Evolutionary conservation across 2,113 vertebrate species (phyloP).

Genomic region (Corythaeola cristata): DNA sequence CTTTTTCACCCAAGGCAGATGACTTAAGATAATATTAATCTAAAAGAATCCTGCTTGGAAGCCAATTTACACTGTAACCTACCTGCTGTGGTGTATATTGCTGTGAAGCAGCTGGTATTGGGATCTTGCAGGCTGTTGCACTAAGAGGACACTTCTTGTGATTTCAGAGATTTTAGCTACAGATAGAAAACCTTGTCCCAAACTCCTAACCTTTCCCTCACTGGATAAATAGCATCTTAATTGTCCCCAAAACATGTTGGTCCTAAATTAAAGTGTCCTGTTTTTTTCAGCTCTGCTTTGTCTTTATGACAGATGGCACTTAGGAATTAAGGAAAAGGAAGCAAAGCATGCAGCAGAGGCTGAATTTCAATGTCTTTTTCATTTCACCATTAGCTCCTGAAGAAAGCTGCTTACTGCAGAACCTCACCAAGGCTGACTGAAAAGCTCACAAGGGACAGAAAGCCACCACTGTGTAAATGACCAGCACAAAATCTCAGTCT

Average conservation of each 20-base stretch:
- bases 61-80: not conserved
- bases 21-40: not conserved
- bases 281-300: not conserved
- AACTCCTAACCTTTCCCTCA: not conserved
- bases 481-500: not conserved
- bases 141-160: not conserved
- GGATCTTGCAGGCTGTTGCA: not conserved
- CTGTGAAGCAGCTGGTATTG: not conserved
- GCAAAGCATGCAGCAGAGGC: not conserved
- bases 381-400: not conserved
- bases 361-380: not conserved
- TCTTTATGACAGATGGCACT: not conserved
- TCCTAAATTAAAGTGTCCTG: not conserved
- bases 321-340: not conserved
- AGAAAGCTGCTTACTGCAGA: not conserved
- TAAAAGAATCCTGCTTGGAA: not conserved
- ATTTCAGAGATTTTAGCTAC: not conserved
- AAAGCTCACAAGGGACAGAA: not conserved
- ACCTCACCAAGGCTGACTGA: not conserved
- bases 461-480: not conserved
- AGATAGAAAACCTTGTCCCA: not conserved
- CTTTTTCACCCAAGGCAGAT: not conserved
- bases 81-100: not conserved
- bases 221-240: not conserved
- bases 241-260: not conserved